These are phyloP conservation scores for Rhingia campestris DNA, from an alignment of 2,888 invertebrate species.

Conservation along the genomic window DNA sequence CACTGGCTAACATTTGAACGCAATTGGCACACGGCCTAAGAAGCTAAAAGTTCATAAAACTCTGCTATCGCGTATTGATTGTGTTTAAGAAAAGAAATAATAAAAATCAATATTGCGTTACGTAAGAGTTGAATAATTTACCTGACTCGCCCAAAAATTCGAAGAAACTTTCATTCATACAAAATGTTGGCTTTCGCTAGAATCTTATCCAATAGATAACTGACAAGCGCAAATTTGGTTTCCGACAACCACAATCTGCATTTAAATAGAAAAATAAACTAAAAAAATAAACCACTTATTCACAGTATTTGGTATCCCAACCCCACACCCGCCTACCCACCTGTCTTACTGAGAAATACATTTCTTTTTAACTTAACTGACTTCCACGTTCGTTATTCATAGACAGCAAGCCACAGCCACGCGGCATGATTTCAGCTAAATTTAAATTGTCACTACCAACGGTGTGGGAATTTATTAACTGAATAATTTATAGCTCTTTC, in stretches of 20 bases:
- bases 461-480: slow-evolving; percentile 60
- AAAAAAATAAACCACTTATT: not conserved
- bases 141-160: too few relatives aligned
- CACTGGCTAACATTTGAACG: too few relatives aligned
- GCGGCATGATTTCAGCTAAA: slow-evolving; percentile 31
- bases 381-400: slow-evolving; percentile 39
- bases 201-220: slow-evolving; percentile 17
- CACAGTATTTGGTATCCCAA: not conserved
- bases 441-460: slow-evolving; percentile 52
- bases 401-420: slow-evolving; percentile 14
- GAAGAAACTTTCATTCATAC: too few relatives aligned
- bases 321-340: too few relatives aligned
- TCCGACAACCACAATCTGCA: slow-evolving; percentile 34
- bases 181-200: too few relatives aligned
- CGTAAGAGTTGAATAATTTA: too few relatives aligned
- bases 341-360: slow-evolving; percentile 34
- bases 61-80: too few relatives aligned
- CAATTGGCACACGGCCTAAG: too few relatives aligned
- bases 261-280: slow-evolving; percentile 44
- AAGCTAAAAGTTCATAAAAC: too few relatives aligned
- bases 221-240: slow-evolving; percentile 26
- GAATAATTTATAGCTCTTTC: slow-evolving; percentile 49
- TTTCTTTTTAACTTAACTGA: slow-evolving; percentile 42
- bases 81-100: too few relatives aligned
- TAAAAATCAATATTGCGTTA: too few relatives aligned